Evolutionary conservation across 2,797 vertebrate genomes (phyloP).

Genomic region (Varecia variegata): DNA sequence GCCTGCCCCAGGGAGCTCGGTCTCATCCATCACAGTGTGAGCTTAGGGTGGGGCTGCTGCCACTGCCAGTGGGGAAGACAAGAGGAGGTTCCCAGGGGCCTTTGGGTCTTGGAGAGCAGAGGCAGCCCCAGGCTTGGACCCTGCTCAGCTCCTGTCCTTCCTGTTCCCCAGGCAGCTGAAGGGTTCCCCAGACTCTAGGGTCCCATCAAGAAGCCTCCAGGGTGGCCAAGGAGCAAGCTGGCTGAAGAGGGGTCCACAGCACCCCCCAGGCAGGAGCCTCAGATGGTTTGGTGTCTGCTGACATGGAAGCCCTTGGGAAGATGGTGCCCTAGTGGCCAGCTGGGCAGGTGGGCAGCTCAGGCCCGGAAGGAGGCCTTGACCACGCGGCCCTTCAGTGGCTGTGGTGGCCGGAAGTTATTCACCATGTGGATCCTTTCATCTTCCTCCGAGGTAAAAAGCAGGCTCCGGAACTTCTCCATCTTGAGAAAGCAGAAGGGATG

Average conservation of each 20-base stretch:
- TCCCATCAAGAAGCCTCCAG: not conserved
- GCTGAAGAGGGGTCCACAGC: conserved; percentile 4
- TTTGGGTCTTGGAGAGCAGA: conserved; percentile 47
- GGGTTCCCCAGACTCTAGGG: not conserved
- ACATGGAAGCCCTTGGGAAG: conserved; percentile 81
- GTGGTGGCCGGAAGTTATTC: conserved; percentile 96
- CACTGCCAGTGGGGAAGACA: conserved; percentile 52
- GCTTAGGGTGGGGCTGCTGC: conserved; percentile 34
- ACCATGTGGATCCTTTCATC: conserved; percentile 92
- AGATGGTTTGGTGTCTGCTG: conserved; percentile 64
- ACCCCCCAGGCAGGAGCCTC: conserved; percentile 51
- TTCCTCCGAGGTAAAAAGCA: conserved; percentile 90
- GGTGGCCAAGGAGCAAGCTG: conserved; percentile 37
- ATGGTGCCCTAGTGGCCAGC: conserved; percentile 23
- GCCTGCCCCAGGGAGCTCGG: conserved; percentile 25
- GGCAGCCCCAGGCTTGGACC: not conserved
- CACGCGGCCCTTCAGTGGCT: conserved; percentile 93
- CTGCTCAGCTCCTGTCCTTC: conserved; percentile 23
- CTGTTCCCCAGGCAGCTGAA: not conserved
- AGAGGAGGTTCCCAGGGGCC: conserved; percentile 51
- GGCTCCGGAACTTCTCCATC: conserved; percentile 94
- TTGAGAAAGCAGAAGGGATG: conserved; percentile 74
- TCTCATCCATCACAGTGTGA: conserved; percentile 77
- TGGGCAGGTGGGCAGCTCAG: conserved; percentile 69
- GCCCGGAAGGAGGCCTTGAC: conserved; percentile 91